A percentile compares a stretch with the other conserved stretches of the same genome.
Evolutionary conservation across 1,140 invertebrate species (phyloP).

Genomic region (Cephus cinctus): DNA sequence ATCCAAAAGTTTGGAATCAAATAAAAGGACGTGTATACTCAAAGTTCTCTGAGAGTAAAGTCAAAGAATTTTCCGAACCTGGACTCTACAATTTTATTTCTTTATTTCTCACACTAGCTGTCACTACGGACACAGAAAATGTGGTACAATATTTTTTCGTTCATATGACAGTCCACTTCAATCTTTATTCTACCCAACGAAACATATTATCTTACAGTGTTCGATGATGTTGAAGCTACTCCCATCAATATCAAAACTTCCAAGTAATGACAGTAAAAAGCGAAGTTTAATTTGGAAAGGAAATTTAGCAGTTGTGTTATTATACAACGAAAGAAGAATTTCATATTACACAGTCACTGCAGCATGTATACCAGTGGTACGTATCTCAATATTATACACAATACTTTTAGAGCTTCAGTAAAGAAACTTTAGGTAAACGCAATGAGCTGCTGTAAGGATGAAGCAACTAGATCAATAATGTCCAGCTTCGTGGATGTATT

Average conservation of each 20-base stretch:
- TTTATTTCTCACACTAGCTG: constrained; percentile 52
- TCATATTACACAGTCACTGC: too few relatives aligned
- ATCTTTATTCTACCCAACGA: too few relatives aligned
- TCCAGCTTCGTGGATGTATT: constrained; percentile 47
- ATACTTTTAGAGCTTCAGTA: constrained; percentile 30
- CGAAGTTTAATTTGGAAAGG: constrained; percentile 46
- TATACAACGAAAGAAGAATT: constrained; percentile 40
- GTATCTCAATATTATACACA: constrained; percentile 32
- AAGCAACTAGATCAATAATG: constrained; percentile 41
- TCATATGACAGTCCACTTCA: too few relatives aligned
- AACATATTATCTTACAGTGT: constrained; percentile 37
- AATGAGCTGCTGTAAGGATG: constrained; percentile 42
- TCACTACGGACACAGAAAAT: constrained; percentile 48
- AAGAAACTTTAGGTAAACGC: constrained; percentile 33
- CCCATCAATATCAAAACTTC: constrained; percentile 30
- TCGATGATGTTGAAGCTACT: constrained; percentile 43
- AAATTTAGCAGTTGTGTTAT: constrained; percentile 41
- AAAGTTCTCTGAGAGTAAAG: constrained; percentile 52
- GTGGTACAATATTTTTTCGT: constrained; percentile 39
- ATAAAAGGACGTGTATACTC: constrained; percentile 54
- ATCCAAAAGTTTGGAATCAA: constrained; percentile 53
- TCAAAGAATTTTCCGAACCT: constrained; percentile 46
- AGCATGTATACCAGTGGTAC: too few relatives aligned
- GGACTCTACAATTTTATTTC: constrained; percentile 54
- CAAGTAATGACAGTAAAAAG: constrained; percentile 28